Conservation (phyloP, 2,888 invertebrate genomes). For the Anaspis maculata region DNA sequence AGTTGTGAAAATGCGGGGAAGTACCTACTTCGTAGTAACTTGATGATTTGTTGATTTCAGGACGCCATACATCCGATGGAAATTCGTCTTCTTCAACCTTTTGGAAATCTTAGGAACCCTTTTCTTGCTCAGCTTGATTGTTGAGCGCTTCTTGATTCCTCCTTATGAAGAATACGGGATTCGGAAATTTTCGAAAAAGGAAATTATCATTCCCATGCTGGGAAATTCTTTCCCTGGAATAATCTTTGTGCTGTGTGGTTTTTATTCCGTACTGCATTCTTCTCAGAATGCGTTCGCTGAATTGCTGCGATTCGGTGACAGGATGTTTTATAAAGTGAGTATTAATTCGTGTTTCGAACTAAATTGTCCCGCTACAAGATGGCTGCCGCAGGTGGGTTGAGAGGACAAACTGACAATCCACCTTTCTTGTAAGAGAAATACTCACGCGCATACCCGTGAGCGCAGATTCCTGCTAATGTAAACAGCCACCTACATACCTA, state of each 20-base stretch:
- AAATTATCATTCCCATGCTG: conserved; percentile 38
- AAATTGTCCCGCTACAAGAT: too few relatives aligned
- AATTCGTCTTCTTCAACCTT: conserved; percentile 40
- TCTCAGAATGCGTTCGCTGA: conserved; percentile 90
- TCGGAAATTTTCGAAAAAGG: background rate
- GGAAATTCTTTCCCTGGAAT: conserved; percentile 67
- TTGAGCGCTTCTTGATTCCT: background rate
- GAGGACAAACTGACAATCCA: background rate
- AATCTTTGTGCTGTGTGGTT: conserved; percentile 45
- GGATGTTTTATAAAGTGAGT: conserved; percentile 66
- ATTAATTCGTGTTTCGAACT: too few relatives aligned
- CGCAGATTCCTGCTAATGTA: too few relatives aligned
- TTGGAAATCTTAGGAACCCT: background rate
- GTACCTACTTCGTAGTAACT: too few relatives aligned
- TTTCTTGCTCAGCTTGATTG: background rate
- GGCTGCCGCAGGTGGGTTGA: too few relatives aligned
- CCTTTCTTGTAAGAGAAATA: background rate
- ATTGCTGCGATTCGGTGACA: conserved; percentile 75
- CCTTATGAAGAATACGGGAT: background rate
- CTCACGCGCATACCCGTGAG: background rate
- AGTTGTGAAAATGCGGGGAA: too few relatives aligned
- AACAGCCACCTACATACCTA: too few relatives aligned
- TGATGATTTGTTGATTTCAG: too few relatives aligned
- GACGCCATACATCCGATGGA: conserved; percentile 59
- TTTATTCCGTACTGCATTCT: conserved; percentile 80